phyloP scores from a whole-genome alignment of 2,888 invertebrate species.

The Tenthredo amoena region DNA sequence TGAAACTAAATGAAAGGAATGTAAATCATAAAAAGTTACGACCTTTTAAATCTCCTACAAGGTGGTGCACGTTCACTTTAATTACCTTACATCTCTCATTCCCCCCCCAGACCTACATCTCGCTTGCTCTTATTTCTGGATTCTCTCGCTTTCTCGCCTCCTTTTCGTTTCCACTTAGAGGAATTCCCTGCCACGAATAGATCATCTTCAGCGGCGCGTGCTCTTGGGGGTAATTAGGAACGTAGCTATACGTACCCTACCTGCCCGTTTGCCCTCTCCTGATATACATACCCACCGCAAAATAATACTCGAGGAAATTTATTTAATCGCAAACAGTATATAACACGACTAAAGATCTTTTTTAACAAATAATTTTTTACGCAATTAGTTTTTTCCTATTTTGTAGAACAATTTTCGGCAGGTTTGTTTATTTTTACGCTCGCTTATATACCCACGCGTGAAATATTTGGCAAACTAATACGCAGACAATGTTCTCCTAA shows the following conservation, averaged over 20 bases:
- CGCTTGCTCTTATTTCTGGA: slow-evolving; percentile 68
- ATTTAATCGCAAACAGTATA: not conserved
- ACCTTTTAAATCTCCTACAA: slow-evolving; percentile 78
- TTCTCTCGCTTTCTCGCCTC: slow-evolving; percentile 54
- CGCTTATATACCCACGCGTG: too few relatives aligned
- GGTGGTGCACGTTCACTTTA: slow-evolving; percentile 77
- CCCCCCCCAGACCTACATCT: slow-evolving; percentile 61
- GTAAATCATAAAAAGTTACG: slow-evolving; percentile 78
- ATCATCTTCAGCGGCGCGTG: slow-evolving; percentile 73
- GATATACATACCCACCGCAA: slow-evolving; percentile 59
- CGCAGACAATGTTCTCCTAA: not conserved
- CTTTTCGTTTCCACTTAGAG: slow-evolving; percentile 61
- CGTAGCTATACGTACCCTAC: slow-evolving; percentile 61
- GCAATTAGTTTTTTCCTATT: not conserved
- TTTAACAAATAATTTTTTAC: not conserved
- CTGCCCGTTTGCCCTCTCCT: not conserved
- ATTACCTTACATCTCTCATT: slow-evolving; percentile 77
- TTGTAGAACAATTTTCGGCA: not conserved
- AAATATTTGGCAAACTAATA: not conserved
- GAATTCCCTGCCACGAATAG: slow-evolving; percentile 71
- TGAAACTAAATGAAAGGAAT: slow-evolving; percentile 78
- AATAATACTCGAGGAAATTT: slow-evolving; percentile 21
- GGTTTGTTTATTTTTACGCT: too few relatives aligned
- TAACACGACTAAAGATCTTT: not conserved
- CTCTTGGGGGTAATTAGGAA: slow-evolving; percentile 75